A percentile compares a stretch with the other conserved stretches of the same genome.
Conservation (phyloP, 2,888 invertebrate genomes). For the Cataglyphis rosenhaueri region DNA sequence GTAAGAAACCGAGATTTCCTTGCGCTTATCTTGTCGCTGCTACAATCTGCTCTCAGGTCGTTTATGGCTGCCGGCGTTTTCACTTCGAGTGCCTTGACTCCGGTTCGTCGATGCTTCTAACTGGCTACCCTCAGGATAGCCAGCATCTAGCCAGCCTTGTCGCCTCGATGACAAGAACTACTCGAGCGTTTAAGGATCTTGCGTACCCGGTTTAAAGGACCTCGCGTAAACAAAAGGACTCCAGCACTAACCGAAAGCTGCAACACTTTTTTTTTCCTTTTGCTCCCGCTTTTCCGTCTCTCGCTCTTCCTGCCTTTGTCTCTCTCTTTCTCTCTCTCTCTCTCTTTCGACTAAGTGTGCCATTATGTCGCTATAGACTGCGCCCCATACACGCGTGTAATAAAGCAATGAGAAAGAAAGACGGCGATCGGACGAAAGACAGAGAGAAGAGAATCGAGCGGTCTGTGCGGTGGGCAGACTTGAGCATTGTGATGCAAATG, state of each 20-base stretch:
- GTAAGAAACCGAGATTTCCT: background rate
- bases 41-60: slow-evolving; percentile 2
- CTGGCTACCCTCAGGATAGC: slow-evolving; percentile 61
- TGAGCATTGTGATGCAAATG: slow-evolving; percentile 84
- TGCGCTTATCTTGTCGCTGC: background rate
- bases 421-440: slow-evolving; percentile 49
- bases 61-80: background rate
- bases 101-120: slow-evolving; percentile 41
- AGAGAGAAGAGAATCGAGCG: slow-evolving; percentile 50
- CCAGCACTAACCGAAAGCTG: slow-evolving; percentile 75
- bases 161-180: slow-evolving; percentile 19
- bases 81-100: slow-evolving; percentile 52
- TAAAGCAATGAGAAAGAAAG: slow-evolving; percentile 75
- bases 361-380: slow-evolving; percentile 81
- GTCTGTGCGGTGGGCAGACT: slow-evolving; percentile 79
- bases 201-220: slow-evolving; percentile 67
- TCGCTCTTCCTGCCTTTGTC: slow-evolving; percentile 32
- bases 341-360: slow-evolving; percentile 79
- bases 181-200: background rate
- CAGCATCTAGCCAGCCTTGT: slow-evolving; percentile 22
- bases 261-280: slow-evolving; percentile 74
- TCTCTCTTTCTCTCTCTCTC: background rate
- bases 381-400: slow-evolving; percentile 79
- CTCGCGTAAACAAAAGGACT: slow-evolving; percentile 70
- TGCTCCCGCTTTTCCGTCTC: slow-evolving; percentile 46